These are phyloP conservation scores for Leuciscus waleckii DNA, from an alignment of 2,797 vertebrate species.

Conservation along the genomic window DNA sequence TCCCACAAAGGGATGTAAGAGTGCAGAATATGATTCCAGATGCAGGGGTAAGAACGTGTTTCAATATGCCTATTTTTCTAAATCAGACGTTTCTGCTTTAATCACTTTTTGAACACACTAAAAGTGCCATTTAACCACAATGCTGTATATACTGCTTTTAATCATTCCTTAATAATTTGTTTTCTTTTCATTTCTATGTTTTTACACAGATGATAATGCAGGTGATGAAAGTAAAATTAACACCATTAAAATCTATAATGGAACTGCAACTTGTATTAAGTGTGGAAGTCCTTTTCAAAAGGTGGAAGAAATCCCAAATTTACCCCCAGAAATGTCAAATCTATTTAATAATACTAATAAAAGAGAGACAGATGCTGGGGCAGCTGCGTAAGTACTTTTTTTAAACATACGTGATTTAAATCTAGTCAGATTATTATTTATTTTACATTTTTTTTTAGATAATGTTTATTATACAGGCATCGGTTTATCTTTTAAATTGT, in stretches of 20 bases:
- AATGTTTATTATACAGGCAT: not conserved
- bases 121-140: not conserved
- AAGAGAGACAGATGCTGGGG: rapidly evolving
- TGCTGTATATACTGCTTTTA: not conserved
- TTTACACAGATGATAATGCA: not conserved
- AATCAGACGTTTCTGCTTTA: not conserved
- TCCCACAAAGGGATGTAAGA: rapidly evolving
- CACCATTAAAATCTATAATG: rapidly evolving
- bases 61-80: not conserved
- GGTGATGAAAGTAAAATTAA: not conserved
- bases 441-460: not conserved
- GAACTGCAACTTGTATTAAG: not conserved
- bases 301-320: rapidly evolving
- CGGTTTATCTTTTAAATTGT: not conserved
- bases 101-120: not conserved
- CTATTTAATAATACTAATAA: not conserved
- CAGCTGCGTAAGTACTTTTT: conserved; percentile 22
- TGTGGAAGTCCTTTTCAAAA: conserved; percentile 29
- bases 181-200: not conserved
- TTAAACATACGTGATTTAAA: not conserved
- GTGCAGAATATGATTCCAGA: rapidly evolving
- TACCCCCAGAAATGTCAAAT: not conserved
- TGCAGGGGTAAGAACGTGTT: conserved; percentile 1
- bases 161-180: not conserved
- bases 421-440: not conserved